These are phyloP conservation scores for Chlorospingus flavigularis DNA, from an alignment of 2,797 vertebrate genomes.

Conservation along the genomic window DNA sequence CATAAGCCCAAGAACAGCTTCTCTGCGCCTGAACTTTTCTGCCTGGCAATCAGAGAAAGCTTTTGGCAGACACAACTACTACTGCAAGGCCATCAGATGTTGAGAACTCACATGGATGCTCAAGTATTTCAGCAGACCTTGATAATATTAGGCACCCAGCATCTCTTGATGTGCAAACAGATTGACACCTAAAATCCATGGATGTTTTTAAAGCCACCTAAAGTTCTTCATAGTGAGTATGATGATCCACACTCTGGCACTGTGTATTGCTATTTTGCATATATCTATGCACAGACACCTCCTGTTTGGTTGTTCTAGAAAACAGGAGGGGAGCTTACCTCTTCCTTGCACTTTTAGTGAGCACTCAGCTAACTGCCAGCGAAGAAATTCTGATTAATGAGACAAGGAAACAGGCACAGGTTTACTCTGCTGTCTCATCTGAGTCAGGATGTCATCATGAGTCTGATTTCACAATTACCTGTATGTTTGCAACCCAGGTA, in stretches of 20 bases:
- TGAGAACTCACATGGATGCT: neutral
- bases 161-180: neutral
- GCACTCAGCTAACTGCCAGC: accelerated
- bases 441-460: neutral
- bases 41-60: neutral
- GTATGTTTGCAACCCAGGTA: neutral
- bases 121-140: neutral
- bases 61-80: neutral
- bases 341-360: neutral
- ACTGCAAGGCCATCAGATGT: neutral
- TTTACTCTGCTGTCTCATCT: neutral
- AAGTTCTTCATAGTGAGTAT: neutral
- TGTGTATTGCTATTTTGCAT: neutral
- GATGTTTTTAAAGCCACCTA: neutral
- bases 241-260: accelerated
- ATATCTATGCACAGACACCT: neutral
- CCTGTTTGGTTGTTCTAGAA: neutral
- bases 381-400: neutral
- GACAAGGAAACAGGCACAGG: neutral
- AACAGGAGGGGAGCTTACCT: neutral
- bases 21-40: neutral
- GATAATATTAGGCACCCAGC: neutral
- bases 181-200: neutral
- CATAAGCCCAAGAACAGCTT: neutral
- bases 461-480: neutral